These are phyloP conservation scores for Mycteria americana DNA, from an alignment of 2,797 vertebrate genomes.

Conservation along the genomic window DNA sequence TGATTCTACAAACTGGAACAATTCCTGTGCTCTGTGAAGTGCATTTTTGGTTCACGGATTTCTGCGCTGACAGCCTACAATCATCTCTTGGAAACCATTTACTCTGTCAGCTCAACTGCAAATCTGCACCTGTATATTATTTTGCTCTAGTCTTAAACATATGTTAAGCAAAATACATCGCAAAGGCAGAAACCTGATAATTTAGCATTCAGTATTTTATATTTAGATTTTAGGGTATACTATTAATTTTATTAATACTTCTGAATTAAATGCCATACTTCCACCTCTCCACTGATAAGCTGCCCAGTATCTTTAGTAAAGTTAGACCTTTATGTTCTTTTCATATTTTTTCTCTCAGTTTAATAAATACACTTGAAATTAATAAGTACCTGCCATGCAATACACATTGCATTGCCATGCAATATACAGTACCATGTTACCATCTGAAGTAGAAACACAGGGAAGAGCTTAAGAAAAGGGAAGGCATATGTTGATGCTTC, in stretches of 20 bases:
- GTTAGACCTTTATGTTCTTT: neutral
- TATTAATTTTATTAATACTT: neutral
- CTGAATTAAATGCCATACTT: neutral
- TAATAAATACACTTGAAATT: neutral
- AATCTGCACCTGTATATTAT: neutral
- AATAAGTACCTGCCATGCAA: neutral
- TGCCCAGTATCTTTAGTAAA: neutral
- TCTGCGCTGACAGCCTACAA: neutral
- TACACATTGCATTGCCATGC: no score
- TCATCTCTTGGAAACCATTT: neutral
- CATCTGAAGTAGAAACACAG: neutral
- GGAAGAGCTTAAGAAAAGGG: neutral
- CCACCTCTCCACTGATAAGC: neutral
- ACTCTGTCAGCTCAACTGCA: neutral
- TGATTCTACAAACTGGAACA: neutral
- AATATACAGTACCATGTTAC: neutral
- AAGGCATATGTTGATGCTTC: neutral
- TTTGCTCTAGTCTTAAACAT: neutral
- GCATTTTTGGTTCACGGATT: neutral
- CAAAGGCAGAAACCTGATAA: neutral
- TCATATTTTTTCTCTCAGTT: neutral
- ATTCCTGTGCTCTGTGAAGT: neutral
- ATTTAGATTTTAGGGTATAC: neutral
- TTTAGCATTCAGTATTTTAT: neutral
- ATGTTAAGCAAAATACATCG: neutral